phyloP scores from a whole-genome alignment of 2,888 invertebrate genomes.

The Pemphredon lugubris region DNA sequence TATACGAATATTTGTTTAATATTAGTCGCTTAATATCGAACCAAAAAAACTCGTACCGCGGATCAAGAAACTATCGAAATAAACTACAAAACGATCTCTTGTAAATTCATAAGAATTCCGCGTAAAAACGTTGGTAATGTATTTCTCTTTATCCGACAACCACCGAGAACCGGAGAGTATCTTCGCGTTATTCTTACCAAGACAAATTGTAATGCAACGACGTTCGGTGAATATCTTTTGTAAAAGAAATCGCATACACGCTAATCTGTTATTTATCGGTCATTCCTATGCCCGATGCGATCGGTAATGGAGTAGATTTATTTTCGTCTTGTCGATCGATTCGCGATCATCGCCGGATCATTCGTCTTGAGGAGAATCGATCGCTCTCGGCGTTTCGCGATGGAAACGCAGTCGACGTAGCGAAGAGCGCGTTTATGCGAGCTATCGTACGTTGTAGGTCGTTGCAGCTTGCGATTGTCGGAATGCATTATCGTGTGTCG shows the following conservation, averaged over 20 bases:
- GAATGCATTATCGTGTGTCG: slow-evolving; percentile 19
- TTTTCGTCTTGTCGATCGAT: slow-evolving; percentile 14
- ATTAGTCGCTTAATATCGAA: no score
- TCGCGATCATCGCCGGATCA: slow-evolving; percentile 21
- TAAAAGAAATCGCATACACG: not conserved
- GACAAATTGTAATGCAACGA: slow-evolving; percentile 31
- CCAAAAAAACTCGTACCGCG: no score
- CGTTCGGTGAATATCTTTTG: not conserved
- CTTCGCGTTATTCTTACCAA: not conserved
- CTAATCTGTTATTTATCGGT: slow-evolving; percentile 20
- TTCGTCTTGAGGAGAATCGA: slow-evolving; percentile 24
- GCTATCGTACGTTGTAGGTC: slow-evolving; percentile 5
- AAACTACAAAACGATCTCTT: no score
- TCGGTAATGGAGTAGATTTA: not conserved
- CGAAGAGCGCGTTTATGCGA: slow-evolving; percentile 11
- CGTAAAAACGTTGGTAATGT: no score
- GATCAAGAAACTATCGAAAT: no score
- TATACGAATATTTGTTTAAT: no score
- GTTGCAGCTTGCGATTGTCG: slow-evolving; percentile 3
- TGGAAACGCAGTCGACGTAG: slow-evolving; percentile 7
- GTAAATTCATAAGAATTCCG: no score
- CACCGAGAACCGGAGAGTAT: not conserved
- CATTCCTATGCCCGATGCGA: not conserved
- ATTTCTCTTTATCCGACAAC: no score
- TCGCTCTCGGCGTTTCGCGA: not conserved